phyloP scores from a whole-genome alignment of 2,888 invertebrate species.

The Gryllus longicercus region DNA sequence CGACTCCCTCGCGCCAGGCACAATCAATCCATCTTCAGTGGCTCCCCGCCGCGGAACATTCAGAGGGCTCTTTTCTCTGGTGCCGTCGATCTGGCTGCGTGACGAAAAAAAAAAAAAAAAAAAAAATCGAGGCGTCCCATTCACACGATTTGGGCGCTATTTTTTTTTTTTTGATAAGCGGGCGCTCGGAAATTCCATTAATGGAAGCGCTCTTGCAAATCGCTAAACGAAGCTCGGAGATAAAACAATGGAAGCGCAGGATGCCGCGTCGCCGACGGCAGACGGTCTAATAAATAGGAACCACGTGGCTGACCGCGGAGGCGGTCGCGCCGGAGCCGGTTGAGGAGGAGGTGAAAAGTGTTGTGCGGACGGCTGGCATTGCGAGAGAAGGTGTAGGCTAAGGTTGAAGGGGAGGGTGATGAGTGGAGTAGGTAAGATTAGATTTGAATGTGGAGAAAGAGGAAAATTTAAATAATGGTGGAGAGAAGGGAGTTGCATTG shows the following conservation, averaged over 20 bases:
- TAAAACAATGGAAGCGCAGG: background rate
- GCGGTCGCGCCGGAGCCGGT: background rate
- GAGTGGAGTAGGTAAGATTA: too few relatives aligned
- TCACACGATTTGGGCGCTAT: background rate
- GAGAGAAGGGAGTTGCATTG: too few relatives aligned
- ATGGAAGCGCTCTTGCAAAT: background rate
- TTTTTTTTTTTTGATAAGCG: slow-evolving; percentile 10
- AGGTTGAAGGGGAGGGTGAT: too few relatives aligned
- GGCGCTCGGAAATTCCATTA: slow-evolving; percentile 1
- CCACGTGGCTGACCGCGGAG: background rate
- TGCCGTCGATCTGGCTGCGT: background rate
- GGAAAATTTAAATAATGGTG: too few relatives aligned
- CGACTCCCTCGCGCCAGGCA: background rate
- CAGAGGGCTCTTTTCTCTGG: too few relatives aligned
- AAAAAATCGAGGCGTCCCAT: background rate
- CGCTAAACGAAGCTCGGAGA: slow-evolving; percentile 3
- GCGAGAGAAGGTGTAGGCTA: too few relatives aligned
- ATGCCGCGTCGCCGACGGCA: background rate
- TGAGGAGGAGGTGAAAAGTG: too few relatives aligned
- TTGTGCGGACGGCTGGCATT: too few relatives aligned
- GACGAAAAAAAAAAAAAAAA: background rate
- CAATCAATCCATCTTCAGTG: background rate
- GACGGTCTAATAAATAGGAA: background rate
- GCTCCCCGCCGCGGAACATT: too few relatives aligned
- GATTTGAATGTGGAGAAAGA: too few relatives aligned